A percentile compares a stretch with the other conserved stretches of the same genome.
phyloP scores from a whole-genome alignment of 2,888 invertebrate genomes.

The Alviniconcha strummeri region DNA sequence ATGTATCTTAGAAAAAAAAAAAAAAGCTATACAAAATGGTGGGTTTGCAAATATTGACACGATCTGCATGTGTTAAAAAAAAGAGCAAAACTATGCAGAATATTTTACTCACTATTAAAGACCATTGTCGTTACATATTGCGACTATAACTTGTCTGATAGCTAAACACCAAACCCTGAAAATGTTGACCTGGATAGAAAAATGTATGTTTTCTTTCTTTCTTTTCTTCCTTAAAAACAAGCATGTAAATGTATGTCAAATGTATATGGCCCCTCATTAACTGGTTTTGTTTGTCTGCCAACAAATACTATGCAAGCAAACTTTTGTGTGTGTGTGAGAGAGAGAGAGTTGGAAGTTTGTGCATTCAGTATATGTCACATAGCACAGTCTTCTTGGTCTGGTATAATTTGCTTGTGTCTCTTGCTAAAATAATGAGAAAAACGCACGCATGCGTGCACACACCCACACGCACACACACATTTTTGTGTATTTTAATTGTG shows the following conservation, averaged over 20 bases:
- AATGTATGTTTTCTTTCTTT: neutral
- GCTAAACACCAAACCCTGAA: neutral
- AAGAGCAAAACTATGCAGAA: too few species aligned
- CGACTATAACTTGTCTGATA: neutral
- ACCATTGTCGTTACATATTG: too few species aligned
- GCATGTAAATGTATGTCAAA: neutral
- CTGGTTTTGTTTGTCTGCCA: constrained; percentile 3
- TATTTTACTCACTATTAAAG: too few species aligned
- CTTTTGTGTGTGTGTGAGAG: too few species aligned
- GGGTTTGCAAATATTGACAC: too few species aligned
- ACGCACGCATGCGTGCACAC: neutral
- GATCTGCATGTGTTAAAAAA: too few species aligned
- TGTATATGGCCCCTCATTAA: neutral
- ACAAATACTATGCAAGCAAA: constrained; percentile 24
- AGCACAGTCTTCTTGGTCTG: neutral
- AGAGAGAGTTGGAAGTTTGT: neutral
- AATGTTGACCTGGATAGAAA: neutral
- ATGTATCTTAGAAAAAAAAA: too few species aligned
- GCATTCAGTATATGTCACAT: neutral
- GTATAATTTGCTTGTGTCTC: neutral
- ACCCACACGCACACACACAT: neutral
- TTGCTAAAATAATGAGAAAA: neutral
- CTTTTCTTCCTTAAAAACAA: neutral
- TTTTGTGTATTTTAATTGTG: too few species aligned
- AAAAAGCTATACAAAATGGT: too few species aligned